Evolutionary conservation across 2,113 vertebrate genomes (phyloP).

Genomic region (Parus major): DNA sequence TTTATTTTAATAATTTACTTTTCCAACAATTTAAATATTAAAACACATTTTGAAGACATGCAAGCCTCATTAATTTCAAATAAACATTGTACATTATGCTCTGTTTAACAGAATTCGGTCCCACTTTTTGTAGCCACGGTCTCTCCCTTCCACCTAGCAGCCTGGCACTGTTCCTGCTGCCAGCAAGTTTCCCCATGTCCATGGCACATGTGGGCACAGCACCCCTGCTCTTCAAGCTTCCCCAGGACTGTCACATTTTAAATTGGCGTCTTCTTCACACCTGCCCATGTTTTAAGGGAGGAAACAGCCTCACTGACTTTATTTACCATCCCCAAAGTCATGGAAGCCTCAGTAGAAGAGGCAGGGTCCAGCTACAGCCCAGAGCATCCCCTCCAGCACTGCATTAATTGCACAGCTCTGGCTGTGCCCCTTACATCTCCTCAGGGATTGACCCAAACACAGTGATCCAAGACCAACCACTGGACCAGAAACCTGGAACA

Average conservation of each 20-base stretch:
- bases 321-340: neutral
- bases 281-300: neutral
- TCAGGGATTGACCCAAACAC: neutral
- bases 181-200: neutral
- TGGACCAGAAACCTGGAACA: neutral
- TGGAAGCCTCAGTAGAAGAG: neutral
- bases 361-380: neutral
- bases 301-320: neutral
- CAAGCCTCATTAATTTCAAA: neutral
- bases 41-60: neutral
- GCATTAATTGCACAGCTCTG: accelerated
- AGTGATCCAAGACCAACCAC: neutral
- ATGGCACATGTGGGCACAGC: neutral
- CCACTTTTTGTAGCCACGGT: neutral
- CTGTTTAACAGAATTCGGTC: neutral
- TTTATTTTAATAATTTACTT: slow-evolving; percentile 21
- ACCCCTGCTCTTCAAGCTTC: neutral
- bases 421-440: neutral
- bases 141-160: neutral
- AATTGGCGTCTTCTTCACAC: neutral
- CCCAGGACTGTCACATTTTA: neutral
- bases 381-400: neutral
- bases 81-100: neutral
- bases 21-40: slow-evolving; percentile 26
- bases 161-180: neutral